A percentile compares a stretch with the other conserved stretches of the same genome.
phyloP scores from a whole-genome alignment of 2,888 invertebrate species.

The Germaria angustata region DNA sequence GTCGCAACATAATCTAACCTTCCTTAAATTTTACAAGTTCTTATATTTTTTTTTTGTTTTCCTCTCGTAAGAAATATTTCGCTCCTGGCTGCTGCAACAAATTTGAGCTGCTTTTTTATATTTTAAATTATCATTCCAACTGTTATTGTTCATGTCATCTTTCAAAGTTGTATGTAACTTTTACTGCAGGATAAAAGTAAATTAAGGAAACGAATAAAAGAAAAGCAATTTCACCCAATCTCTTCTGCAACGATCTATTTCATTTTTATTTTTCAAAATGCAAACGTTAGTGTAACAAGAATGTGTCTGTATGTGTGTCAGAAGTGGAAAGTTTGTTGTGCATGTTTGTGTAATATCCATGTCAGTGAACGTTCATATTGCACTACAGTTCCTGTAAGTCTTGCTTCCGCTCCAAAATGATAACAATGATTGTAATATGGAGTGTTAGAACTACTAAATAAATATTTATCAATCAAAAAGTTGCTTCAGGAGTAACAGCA shows the following conservation, averaged over 20 bases:
- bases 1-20: no score
- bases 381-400: background rate
- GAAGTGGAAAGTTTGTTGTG: background rate
- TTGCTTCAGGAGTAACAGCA: background rate
- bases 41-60: no score
- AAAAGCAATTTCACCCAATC: background rate
- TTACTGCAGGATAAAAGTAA: slow-evolving; percentile 8
- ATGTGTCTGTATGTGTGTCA: background rate
- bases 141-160: background rate
- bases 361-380: background rate
- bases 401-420: background rate
- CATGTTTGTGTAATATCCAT: slow-evolving; percentile 1
- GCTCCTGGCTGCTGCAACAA: background rate
- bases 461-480: background rate
- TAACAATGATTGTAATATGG: slow-evolving; percentile 9
- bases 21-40: no score
- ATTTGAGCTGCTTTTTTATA: background rate
- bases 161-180: slow-evolving; percentile 10
- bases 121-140: background rate
- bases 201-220: background rate
- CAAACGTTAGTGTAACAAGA: background rate
- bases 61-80: no score
- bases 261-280: background rate
- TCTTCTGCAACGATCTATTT: slow-evolving; percentile 1
- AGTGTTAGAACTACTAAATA: background rate